Evolutionary conservation across 2,113 vertebrate species (phyloP).

Genomic region (Serilophus lunatus): DNA sequence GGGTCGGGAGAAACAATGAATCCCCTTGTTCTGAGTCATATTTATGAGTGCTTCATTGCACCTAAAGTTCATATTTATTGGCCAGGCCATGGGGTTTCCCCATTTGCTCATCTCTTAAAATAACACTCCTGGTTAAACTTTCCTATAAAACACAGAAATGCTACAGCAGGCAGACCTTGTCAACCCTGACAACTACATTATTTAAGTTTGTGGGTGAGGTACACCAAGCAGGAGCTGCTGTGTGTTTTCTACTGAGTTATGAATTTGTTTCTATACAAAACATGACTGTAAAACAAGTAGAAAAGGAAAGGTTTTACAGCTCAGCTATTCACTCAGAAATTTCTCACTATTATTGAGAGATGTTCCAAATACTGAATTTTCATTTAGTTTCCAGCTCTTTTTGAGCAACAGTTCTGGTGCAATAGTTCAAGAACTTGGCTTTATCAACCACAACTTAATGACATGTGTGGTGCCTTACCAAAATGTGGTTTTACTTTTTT

Average conservation of each 20-base stretch:
- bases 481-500: neutral
- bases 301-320: neutral
- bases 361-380: neutral
- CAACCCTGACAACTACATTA: constrained; percentile 61
- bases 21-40: constrained; percentile 75
- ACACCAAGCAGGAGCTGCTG: neutral
- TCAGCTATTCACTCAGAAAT: neutral
- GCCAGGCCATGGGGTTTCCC: constrained; percentile 73
- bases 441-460: neutral
- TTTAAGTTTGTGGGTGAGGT: constrained; percentile 55
- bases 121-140: constrained; percentile 73
- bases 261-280: constrained; percentile 7
- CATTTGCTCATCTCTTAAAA: constrained; percentile 82
- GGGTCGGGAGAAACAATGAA: constrained; percentile 70
- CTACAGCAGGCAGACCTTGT: constrained; percentile 56
- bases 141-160: constrained; percentile 63
- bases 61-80: constrained; percentile 79
- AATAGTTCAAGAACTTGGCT: neutral
- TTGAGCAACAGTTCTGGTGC: neutral
- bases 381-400: neutral
- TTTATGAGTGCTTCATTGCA: constrained; percentile 78
- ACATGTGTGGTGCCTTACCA: neutral
- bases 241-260: constrained; percentile 25
- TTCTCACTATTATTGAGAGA: neutral
- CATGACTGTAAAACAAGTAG: neutral